These are phyloP conservation scores for Smithornis capensis DNA, from an alignment of 2,113 vertebrate genomes.

Conservation along the genomic window DNA sequence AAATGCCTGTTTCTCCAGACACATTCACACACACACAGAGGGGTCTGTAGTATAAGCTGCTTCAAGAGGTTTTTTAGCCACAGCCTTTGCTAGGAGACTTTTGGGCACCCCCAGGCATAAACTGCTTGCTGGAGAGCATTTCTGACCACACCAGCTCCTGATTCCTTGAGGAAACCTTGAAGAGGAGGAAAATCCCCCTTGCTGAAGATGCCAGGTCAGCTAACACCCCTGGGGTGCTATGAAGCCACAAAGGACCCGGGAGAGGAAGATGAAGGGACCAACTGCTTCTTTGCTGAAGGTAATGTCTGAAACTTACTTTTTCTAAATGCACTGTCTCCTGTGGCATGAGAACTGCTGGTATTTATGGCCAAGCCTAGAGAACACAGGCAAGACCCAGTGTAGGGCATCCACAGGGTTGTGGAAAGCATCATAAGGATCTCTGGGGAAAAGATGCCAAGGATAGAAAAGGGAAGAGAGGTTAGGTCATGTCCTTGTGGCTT, in stretches of 20 bases:
- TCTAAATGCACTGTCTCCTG: neutral
- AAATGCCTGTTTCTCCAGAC: neutral
- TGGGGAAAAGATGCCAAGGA: neutral
- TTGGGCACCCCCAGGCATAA: conserved; percentile 29
- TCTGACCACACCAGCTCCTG: conserved; percentile 54
- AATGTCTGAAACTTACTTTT: neutral
- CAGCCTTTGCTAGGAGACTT: conserved; percentile 29
- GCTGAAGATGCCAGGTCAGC: conserved; percentile 7
- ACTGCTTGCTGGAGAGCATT: conserved; percentile 61
- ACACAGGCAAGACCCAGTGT: neutral
- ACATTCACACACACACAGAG: fast-evolving
- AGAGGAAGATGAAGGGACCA: neutral
- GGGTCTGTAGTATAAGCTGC: neutral
- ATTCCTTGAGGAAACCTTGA: conserved; percentile 55
- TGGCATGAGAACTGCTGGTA: fast-evolving
- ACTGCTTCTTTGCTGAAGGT: conserved; percentile 1
- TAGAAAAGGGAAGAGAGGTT: neutral
- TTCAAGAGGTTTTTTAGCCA: conserved; percentile 52
- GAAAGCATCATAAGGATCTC: neutral
- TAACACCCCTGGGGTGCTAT: neutral
- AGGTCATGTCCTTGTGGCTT: neutral
- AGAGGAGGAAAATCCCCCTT: neutral
- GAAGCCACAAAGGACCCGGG: neutral
- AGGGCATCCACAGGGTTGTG: neutral
- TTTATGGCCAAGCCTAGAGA: neutral